Percentiles rank a stretch among this genome's conserved stretches.
Conservation (phyloP, 2,113 vertebrate genomes). For the Tupaia chinensis region DNA sequence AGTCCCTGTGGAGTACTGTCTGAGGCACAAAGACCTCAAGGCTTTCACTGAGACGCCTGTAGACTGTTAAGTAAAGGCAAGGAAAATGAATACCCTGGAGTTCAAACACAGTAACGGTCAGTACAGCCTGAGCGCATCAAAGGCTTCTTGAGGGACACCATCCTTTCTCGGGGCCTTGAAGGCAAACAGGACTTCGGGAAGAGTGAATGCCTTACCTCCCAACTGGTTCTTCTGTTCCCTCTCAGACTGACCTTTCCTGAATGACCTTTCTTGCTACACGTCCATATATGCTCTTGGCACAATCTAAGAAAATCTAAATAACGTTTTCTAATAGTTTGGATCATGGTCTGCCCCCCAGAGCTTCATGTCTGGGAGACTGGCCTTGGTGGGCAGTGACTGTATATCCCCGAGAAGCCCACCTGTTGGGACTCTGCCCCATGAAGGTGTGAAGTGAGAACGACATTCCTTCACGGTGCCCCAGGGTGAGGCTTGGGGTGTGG, state of each 20-base stretch:
- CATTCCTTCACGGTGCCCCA: too few relatives aligned
- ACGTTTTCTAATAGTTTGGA: too few relatives aligned
- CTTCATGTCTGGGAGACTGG: too few relatives aligned
- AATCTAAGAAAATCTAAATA: fast-evolving
- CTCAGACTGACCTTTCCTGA: background rate
- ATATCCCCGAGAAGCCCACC: too few relatives aligned
- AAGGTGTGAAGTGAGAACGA: too few relatives aligned
- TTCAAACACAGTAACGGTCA: background rate
- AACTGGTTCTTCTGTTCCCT: background rate
- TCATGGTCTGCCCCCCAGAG: too few relatives aligned
- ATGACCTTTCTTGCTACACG: fast-evolving
- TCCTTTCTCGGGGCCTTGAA: background rate
- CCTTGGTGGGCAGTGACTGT: too few relatives aligned
- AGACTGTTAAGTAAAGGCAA: fast-evolving
- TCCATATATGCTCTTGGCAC: background rate
- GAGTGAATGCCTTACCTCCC: background rate
- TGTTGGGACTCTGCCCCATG: too few relatives aligned
- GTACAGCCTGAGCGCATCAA: too few relatives aligned
- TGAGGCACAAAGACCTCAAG: too few relatives aligned
- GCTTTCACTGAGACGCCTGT: fast-evolving
- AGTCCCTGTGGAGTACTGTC: background rate
- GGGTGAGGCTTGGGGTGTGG: too few relatives aligned
- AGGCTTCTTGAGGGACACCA: background rate
- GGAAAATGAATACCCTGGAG: fast-evolving
- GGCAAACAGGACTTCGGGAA: background rate